These are phyloP conservation scores for Iphiclides podalirius DNA, from an alignment of 2,888 invertebrate species.

Conservation along the genomic window DNA sequence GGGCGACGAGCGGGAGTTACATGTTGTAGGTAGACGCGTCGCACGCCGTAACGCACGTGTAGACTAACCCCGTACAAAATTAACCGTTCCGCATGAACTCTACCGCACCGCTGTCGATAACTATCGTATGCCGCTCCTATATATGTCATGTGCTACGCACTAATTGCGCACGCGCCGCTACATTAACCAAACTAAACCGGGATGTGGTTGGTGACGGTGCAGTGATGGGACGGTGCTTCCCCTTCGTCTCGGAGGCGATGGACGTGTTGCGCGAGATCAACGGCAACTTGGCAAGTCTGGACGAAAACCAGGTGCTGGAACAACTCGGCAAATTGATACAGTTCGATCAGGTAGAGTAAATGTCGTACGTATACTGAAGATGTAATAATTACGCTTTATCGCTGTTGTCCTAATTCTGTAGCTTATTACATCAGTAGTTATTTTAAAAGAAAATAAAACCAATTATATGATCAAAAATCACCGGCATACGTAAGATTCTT, in stretches of 20 bases:
- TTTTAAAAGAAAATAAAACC: too few relatives aligned
- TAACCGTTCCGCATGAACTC: conserved; percentile 33
- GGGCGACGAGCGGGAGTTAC: conserved; percentile 56
- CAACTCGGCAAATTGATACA: conserved; percentile 49
- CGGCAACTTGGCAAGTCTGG: conserved; percentile 31
- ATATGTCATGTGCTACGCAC: neutral
- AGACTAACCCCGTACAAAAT: conserved; percentile 20
- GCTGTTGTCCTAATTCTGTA: too few relatives aligned
- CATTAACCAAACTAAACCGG: conserved; percentile 29
- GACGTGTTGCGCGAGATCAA: conserved; percentile 34
- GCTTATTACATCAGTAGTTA: too few relatives aligned
- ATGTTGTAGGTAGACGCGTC: conserved; percentile 64
- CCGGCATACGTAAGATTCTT: too few relatives aligned
- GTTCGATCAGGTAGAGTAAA: conserved; percentile 57
- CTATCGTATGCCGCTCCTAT: conserved; percentile 1
- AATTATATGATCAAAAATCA: too few relatives aligned
- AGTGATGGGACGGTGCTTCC: conserved; percentile 67
- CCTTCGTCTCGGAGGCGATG: conserved; percentile 49
- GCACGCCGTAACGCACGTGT: conserved; percentile 26
- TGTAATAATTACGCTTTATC: neutral
- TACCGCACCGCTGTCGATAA: conserved; percentile 25
- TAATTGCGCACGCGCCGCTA: too few relatives aligned
- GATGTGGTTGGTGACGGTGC: conserved; percentile 42
- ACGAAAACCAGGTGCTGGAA: conserved; percentile 42
- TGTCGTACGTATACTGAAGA: neutral